Conservation (phyloP, 2,797 vertebrate genomes). For the Tachyglossus aculeatus region DNA sequence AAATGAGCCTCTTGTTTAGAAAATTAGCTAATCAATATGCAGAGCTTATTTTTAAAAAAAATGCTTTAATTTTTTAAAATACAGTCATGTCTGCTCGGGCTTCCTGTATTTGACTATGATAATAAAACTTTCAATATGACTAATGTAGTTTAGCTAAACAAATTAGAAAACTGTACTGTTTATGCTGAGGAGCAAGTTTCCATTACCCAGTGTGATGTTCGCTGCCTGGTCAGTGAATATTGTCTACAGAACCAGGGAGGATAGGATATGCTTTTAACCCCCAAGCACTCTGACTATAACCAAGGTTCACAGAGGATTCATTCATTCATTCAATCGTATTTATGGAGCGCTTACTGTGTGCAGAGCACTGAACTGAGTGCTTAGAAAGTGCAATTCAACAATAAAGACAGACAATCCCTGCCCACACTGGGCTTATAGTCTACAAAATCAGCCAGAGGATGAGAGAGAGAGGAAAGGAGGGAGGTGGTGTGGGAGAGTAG, state of each 20-base stretch:
- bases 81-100: constrained; percentile 60
- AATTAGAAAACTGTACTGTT: constrained; percentile 72
- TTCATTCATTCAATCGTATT: no score
- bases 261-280: background rate
- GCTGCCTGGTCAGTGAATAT: constrained; percentile 57
- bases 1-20: constrained; percentile 72
- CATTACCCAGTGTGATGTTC: constrained; percentile 65
- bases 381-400: no score
- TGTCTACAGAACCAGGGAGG: constrained; percentile 48
- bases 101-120: constrained; percentile 75
- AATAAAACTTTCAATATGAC: constrained; percentile 75
- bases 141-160: constrained; percentile 80
- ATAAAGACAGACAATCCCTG: no score
- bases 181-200: constrained; percentile 71
- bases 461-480: no score
- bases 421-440: no score
- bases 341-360: no score
- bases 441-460: no score
- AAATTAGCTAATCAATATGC: constrained; percentile 76
- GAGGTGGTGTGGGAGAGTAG: no score
- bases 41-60: constrained; percentile 74
- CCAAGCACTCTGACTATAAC: no score
- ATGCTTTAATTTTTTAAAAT: constrained; percentile 76
- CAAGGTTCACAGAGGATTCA: no score
- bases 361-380: no score